These are phyloP conservation scores for Neopipo cinnamomea DNA, from an alignment of 2,113 vertebrate species.

Conservation along the genomic window DNA sequence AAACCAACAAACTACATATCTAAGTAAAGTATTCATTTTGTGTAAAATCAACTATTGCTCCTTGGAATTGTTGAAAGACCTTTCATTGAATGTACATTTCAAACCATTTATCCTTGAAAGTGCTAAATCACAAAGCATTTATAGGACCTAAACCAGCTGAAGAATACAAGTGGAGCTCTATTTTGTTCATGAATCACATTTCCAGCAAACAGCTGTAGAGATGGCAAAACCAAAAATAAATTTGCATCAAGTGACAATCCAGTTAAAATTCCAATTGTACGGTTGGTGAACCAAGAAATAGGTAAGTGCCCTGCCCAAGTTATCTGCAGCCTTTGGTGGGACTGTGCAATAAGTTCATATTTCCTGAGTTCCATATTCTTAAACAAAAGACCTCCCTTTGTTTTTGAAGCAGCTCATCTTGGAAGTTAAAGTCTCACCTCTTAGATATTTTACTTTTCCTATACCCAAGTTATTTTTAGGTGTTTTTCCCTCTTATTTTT, in stretches of 20 bases:
- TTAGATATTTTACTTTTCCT: not conserved
- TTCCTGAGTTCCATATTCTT: not conserved
- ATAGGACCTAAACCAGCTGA: not conserved
- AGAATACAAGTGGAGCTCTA: not conserved
- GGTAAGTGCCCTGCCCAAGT: not conserved
- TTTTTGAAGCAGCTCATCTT: not conserved
- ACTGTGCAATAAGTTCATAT: not conserved
- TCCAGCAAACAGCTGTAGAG: not conserved
- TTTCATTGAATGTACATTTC: not conserved
- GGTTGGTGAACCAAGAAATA: not conserved
- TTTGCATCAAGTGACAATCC: not conserved
- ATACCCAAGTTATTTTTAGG: not conserved
- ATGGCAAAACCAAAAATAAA: not conserved
- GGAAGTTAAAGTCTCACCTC: not conserved
- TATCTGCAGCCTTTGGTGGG: not conserved
- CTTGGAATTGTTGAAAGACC: not conserved
- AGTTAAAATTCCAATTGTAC: not conserved
- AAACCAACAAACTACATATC: not conserved
- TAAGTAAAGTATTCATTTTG: not conserved
- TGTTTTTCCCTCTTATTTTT: not conserved
- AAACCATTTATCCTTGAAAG: not conserved
- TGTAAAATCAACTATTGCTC: not conserved
- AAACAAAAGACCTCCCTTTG: not conserved
- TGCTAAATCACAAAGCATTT: not conserved
- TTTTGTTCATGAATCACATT: not conserved